phyloP scores from a whole-genome alignment of 2,113 vertebrate species.

The Actenoides lindsayi region DNA sequence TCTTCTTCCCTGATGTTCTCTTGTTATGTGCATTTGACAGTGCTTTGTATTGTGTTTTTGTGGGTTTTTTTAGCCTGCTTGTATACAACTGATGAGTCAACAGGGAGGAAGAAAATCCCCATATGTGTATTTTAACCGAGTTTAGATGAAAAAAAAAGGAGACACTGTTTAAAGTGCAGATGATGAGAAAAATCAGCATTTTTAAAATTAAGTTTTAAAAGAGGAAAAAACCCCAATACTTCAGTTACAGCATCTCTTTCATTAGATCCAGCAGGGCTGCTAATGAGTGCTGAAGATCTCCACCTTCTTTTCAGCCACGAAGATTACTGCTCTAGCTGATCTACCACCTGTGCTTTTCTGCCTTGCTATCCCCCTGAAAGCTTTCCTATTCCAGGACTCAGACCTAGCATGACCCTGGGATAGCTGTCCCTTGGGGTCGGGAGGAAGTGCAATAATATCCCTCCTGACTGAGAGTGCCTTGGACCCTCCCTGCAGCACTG shows the following conservation, averaged over 20 bases:
- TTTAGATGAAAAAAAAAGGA: background rate
- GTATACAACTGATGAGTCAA: slow-evolving; percentile 36
- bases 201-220: slow-evolving; percentile 2
- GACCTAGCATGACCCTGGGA: background rate
- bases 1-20: background rate
- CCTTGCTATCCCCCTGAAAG: background rate
- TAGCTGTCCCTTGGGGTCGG: background rate
- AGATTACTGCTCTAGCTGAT: background rate
- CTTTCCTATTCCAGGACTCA: background rate
- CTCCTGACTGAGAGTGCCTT: background rate
- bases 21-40: slow-evolving; percentile 11
- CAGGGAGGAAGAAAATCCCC: background rate
- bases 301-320: background rate
- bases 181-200: slow-evolving; percentile 8
- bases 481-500: background rate
- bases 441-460: background rate
- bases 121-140: slow-evolving; percentile 18
- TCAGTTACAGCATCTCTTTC: background rate
- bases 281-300: background rate
- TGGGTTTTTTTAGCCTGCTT: background rate
- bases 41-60: background rate
- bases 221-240: background rate
- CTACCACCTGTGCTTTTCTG: background rate
- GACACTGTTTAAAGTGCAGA: background rate
- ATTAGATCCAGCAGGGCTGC: background rate